Percentiles rank a stretch among this genome's conserved stretches.
Evolutionary conservation across 2,888 invertebrate species (phyloP).

Genomic region (Trichogramma dendrolimi): DNA sequence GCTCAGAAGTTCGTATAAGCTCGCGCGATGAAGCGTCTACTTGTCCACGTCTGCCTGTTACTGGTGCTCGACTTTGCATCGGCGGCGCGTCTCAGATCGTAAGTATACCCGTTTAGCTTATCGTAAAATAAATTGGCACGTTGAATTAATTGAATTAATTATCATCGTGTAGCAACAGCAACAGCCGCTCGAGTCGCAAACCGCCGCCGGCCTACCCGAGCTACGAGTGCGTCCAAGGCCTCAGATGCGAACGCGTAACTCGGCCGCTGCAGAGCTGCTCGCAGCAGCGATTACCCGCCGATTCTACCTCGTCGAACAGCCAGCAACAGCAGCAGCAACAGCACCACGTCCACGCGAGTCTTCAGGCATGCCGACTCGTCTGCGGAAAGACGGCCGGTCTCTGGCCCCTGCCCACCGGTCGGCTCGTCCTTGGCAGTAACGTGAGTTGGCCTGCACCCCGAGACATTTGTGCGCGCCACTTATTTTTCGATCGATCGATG

Average conservation of each 20-base stretch:
- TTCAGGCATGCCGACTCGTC: conserved; percentile 39
- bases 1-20: no score
- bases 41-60: no score
- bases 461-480: not conserved
- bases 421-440: conserved; percentile 28
- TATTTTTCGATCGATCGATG: not conserved
- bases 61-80: no score
- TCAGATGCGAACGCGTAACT: conserved; percentile 32
- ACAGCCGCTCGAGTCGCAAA: no score
- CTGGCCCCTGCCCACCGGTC: conserved; percentile 41
- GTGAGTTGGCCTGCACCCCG: conserved; percentile 31
- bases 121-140: no score
- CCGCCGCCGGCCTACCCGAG: conserved; percentile 3
- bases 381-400: conserved; percentile 37
- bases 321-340: not conserved
- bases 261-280: conserved; percentile 23
- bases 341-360: conserved; percentile 30
- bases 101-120: no score
- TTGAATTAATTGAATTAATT: no score
- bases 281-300: conserved; percentile 5
- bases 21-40: no score
- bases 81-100: no score
- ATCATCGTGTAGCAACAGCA: no score
- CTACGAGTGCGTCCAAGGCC: conserved; percentile 35
- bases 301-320: not conserved